These are phyloP conservation scores for Lordiphosa andalusiaca DNA, from an alignment of 2,888 invertebrate species.

Conservation along the genomic window DNA sequence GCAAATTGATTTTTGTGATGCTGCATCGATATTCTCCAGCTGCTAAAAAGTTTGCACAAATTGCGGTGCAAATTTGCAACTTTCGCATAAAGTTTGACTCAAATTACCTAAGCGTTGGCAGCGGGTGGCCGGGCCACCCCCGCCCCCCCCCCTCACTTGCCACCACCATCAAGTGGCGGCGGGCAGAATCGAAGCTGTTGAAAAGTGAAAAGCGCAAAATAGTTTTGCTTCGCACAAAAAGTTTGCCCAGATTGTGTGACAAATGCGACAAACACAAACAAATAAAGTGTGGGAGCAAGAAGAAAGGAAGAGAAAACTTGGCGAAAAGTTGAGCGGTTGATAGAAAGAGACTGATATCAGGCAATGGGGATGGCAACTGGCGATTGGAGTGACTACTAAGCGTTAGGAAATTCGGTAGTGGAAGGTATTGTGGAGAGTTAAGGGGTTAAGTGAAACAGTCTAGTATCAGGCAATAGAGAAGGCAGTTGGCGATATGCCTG, in stretches of 20 bases:
- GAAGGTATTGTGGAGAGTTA: too few species aligned
- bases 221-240: slow-evolving; percentile 46
- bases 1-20: slow-evolving; percentile 50
- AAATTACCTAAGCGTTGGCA: slow-evolving; percentile 60
- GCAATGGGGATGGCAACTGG: not conserved
- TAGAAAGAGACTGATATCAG: not conserved
- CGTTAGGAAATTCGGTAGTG: too few species aligned
- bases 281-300: not conserved
- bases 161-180: too few species aligned
- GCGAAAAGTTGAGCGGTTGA: not conserved
- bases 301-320: not conserved
- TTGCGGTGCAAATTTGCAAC: slow-evolving; percentile 70
- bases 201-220: slow-evolving; percentile 66
- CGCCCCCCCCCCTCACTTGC: too few species aligned
- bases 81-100: slow-evolving; percentile 69
- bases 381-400: too few species aligned
- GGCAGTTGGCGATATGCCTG: too few species aligned
- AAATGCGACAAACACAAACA: slow-evolving; percentile 43
- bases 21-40: slow-evolving; percentile 5
- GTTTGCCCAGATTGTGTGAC: slow-evolving; percentile 57
- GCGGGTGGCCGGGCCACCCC: not conserved
- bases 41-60: slow-evolving; percentile 60
- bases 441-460: too few species aligned
- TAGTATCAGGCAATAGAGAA: too few species aligned
- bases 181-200: slow-evolving; percentile 50